Conservation (phyloP, 2,888 invertebrate species). For the Drosophila picticornis region DNA sequence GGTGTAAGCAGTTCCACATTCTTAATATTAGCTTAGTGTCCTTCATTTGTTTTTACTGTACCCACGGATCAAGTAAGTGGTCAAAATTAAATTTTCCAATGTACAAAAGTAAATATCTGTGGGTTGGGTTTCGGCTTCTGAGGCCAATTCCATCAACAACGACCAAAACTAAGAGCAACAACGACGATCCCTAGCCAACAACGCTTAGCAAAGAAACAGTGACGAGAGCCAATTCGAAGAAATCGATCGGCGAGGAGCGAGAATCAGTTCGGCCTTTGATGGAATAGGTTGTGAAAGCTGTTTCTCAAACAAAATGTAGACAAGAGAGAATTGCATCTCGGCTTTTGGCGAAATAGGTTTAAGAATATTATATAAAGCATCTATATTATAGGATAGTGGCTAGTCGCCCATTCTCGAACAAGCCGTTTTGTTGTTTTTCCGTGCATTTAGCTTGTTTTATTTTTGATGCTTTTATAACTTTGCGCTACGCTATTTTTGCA, state of each 20-base stretch:
- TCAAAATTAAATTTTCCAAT: not conserved
- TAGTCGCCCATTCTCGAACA: not conserved
- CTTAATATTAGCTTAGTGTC: not conserved
- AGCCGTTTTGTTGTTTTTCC: not conserved
- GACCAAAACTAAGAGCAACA: not conserved
- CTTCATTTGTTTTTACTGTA: not conserved
- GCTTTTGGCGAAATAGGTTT: too few relatives aligned
- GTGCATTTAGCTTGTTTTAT: conserved; percentile 4
- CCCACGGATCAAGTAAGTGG: not conserved
- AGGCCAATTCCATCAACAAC: not conserved
- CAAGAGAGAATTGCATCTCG: too few relatives aligned
- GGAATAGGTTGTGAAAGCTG: too few relatives aligned
- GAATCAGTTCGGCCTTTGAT: not conserved
- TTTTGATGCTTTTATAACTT: conserved; percentile 59
- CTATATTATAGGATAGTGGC: not conserved
- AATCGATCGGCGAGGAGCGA: not conserved
- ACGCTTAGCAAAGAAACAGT: not conserved
- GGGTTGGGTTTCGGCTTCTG: not conserved
- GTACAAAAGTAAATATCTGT: too few relatives aligned
- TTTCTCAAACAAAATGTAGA: too few relatives aligned
- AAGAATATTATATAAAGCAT: not conserved
- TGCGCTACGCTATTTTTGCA: conserved; percentile 63
- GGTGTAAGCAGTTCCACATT: not conserved
- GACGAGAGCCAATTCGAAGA: not conserved
- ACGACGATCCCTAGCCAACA: not conserved